Evolutionary conservation across 2,888 invertebrate genomes (phyloP).

Genomic region (Scaptomyza reducta): DNA sequence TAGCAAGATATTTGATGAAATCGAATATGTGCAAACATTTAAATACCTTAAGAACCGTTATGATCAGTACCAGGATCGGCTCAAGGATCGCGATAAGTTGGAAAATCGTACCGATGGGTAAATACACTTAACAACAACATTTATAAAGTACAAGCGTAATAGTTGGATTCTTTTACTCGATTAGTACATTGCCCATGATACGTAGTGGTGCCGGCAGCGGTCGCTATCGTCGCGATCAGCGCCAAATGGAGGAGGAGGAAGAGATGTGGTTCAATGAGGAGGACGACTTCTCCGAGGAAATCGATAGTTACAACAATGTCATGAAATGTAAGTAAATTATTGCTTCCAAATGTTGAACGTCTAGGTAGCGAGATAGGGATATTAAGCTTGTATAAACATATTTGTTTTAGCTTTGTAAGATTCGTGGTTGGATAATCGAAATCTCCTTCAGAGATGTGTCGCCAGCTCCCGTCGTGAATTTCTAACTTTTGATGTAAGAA

Average conservation of each 20-base stretch:
- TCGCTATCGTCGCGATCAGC: conserved; percentile 95
- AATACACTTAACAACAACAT: conserved; percentile 26
- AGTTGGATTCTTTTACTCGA: background rate
- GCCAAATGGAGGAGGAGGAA: conserved; percentile 98
- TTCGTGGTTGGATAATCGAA: background rate
- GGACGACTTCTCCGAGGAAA: conserved; percentile 94
- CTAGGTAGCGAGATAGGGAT: background rate
- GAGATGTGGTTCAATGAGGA: conserved; percentile 99
- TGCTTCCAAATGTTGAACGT: background rate
- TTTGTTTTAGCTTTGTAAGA: too few species aligned
- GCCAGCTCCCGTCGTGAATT: background rate
- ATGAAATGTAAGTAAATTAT: conserved; percentile 82
- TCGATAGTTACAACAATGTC: conserved; percentile 83
- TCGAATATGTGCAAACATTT: conserved; percentile 99
- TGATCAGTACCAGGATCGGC: conserved; percentile 95
- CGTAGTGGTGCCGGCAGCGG: conserved; percentile 85
- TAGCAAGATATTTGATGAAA: conserved; percentile 95
- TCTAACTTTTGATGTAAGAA: too few species aligned
- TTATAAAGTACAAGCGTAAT: conserved; percentile 4
- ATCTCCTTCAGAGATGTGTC: background rate
- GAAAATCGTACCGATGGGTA: conserved; percentile 86
- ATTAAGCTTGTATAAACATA: too few species aligned
- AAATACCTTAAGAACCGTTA: conserved; percentile 94
- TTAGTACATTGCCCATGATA: conserved; percentile 87
- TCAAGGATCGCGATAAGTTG: conserved; percentile 93